Conservation (phyloP, 2,888 invertebrate species). For the Drosophila limbata region DNA sequence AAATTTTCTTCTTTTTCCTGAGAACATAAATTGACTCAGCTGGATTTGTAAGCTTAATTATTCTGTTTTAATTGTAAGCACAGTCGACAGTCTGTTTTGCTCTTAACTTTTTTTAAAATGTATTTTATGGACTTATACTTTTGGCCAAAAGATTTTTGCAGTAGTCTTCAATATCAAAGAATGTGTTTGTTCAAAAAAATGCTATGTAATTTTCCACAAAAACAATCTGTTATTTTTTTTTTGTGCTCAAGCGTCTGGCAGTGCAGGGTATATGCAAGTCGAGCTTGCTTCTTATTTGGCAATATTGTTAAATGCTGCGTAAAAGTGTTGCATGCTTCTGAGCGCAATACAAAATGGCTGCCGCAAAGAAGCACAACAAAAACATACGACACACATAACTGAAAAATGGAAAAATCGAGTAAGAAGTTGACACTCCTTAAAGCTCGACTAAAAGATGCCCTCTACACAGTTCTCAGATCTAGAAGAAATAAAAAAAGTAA, state of each 20-base stretch:
- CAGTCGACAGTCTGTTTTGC: too few relatives aligned
- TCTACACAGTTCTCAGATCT: neutral
- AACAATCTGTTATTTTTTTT: too few relatives aligned
- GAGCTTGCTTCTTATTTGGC: constrained; percentile 2
- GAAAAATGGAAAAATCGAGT: neutral
- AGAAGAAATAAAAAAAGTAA: neutral
- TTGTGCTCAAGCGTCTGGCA: too few relatives aligned
- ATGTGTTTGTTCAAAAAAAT: too few relatives aligned
- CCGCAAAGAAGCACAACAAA: constrained; percentile 25
- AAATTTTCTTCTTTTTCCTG: constrained; percentile 1
- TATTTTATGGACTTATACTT: too few relatives aligned
- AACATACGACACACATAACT: constrained; percentile 9
- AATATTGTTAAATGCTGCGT: constrained; percentile 20
- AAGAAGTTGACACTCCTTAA: neutral
- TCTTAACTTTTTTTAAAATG: too few relatives aligned
- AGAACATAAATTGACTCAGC: constrained; percentile 18
- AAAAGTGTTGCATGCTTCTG: constrained; percentile 39
- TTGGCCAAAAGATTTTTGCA: too few relatives aligned
- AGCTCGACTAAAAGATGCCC: neutral
- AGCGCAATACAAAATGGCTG: constrained; percentile 24
- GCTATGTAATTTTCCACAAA: too few relatives aligned
- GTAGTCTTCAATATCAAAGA: too few relatives aligned
- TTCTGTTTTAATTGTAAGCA: constrained; percentile 15
- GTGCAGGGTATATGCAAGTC: neutral
- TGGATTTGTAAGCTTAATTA: constrained; percentile 23